Conservation (phyloP, 1,140 invertebrate species). For the Neodiprion lecontei region DNA sequence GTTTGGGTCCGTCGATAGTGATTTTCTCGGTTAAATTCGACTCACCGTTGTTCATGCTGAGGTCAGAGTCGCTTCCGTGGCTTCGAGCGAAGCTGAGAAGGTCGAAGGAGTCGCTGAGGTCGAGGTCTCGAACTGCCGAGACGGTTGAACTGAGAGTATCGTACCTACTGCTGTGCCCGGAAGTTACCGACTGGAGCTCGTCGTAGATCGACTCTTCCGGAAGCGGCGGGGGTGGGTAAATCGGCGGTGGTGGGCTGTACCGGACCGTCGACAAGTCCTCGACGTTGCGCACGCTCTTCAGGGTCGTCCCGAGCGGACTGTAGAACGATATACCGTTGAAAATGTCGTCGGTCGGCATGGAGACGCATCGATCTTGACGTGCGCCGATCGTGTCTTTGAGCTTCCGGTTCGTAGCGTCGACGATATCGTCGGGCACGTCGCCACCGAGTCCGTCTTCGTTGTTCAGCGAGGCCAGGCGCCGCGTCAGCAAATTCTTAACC, state of each 20-base stretch:
- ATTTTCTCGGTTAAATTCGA: constrained; percentile 20
- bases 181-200: constrained; percentile 60
- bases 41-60: constrained; percentile 44
- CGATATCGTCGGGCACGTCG: constrained; percentile 17
- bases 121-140: constrained; percentile 51
- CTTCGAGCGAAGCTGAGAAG: constrained; percentile 34
- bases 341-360: constrained; percentile 55
- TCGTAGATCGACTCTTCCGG: constrained; percentile 67
- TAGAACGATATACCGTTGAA: constrained; percentile 60
- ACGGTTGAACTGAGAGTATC: constrained; percentile 52
- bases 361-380: constrained; percentile 47
- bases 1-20: constrained; percentile 30
- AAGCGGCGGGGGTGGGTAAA: constrained; percentile 67
- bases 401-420: constrained; percentile 22
- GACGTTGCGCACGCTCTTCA: constrained; percentile 47
- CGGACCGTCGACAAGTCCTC: constrained; percentile 50
- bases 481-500: constrained; percentile 49
- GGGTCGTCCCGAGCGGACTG: constrained; percentile 52
- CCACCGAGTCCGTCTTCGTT: constrained; percentile 36
- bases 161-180: constrained; percentile 53
- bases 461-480: constrained; percentile 41
- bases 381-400: not conserved
- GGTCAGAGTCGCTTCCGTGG: constrained; percentile 56
- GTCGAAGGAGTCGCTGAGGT: constrained; percentile 54
- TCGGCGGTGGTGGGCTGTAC: constrained; percentile 61